Conservation (phyloP, 2,113 vertebrate genomes). For the Bettongia penicillata region DNA sequence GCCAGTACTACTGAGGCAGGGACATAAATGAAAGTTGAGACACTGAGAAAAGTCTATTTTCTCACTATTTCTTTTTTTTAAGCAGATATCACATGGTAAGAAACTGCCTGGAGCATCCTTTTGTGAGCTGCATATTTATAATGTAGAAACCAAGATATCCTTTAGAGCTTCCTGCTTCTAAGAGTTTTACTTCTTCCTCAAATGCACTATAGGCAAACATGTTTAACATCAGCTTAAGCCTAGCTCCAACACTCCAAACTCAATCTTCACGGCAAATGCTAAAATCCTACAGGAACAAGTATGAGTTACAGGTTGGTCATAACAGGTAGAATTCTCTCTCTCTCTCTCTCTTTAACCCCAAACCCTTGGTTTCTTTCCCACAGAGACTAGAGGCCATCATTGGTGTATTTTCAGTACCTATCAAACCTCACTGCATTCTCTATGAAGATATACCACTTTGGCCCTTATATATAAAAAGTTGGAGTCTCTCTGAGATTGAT, state of each 20-base stretch:
- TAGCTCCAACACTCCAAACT: neutral
- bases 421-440: neutral
- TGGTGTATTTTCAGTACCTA: neutral
- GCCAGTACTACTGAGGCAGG: neutral
- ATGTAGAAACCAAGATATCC: neutral
- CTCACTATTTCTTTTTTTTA: neutral
- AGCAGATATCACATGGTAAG: neutral
- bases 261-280: neutral
- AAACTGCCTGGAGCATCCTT: neutral
- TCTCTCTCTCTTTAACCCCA: neutral
- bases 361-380: neutral
- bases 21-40: neutral
- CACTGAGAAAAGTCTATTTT: neutral
- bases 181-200: neutral
- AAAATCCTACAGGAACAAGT: neutral
- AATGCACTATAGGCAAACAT: neutral
- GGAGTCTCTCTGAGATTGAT: neutral
- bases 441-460: neutral
- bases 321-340: neutral
- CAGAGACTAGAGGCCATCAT: neutral
- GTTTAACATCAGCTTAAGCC: neutral
- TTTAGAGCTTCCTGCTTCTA: neutral
- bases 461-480: neutral
- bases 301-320: neutral
- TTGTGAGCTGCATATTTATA: neutral